Percentiles rank a stretch among this genome's conserved stretches.
These are phyloP conservation scores for Trachelipus rathkii DNA, from an alignment of 1,140 invertebrate species.

Conservation along the genomic window DNA sequence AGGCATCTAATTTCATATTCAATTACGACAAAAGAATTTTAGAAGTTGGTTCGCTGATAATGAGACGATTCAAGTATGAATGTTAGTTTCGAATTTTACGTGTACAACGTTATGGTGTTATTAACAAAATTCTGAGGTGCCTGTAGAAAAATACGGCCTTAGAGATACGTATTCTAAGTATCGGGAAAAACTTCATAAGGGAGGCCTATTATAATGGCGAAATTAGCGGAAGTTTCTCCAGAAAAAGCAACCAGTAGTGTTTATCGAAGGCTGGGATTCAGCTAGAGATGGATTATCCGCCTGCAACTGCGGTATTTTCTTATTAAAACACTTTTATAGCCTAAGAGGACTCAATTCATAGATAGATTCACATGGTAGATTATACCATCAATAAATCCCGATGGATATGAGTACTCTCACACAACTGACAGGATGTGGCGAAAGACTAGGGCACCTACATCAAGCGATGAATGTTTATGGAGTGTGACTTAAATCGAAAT, in stretches of 20 bases:
- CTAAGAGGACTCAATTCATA: background rate
- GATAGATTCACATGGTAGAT: constrained; percentile 42
- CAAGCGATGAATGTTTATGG: constrained; percentile 48
- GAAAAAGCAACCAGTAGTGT: background rate
- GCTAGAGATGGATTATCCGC: background rate
- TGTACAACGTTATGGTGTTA: no score
- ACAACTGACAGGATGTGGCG: constrained; percentile 46
- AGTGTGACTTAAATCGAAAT: constrained; percentile 48
- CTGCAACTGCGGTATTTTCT: background rate
- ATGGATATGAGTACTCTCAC: constrained; percentile 45
- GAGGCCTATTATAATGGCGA: background rate
- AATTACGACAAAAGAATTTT: no score
- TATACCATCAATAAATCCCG: constrained; percentile 44
- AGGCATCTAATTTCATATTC: no score
- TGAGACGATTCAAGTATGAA: no score
- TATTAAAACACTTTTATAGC: background rate
- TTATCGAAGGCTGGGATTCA: background rate
- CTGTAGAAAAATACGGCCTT: no score
- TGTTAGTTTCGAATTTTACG: no score
- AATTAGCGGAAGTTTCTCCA: background rate
- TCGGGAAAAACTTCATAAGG: background rate
- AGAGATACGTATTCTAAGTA: no score
- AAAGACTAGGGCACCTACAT: constrained; percentile 37
- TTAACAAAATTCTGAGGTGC: no score
- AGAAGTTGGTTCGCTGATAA: no score